Conservation (phyloP, 2,113 vertebrate species). For the Diglossa brunneiventris region DNA sequence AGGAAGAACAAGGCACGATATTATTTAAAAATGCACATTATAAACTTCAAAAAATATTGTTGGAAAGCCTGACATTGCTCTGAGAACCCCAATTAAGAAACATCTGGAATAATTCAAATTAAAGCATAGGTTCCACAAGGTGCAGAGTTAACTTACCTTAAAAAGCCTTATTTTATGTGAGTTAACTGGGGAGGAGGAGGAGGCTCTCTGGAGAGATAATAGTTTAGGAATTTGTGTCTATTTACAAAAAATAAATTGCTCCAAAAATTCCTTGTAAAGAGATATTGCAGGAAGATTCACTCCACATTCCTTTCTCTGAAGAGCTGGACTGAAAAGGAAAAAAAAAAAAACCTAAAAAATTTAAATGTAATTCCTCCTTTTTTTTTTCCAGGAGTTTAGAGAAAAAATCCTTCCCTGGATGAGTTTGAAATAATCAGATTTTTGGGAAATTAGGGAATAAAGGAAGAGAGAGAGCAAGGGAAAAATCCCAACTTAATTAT, state of each 20-base stretch:
- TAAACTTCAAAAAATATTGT: background rate
- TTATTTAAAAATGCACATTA: background rate
- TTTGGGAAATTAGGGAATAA: background rate
- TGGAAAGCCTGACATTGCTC: background rate
- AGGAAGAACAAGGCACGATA: background rate
- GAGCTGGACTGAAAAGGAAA: background rate
- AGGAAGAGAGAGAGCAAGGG: background rate
- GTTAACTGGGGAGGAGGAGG: background rate
- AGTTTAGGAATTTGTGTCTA: background rate
- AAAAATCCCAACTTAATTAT: background rate
- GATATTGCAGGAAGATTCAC: background rate
- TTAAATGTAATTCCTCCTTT: background rate
- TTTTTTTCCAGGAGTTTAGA: background rate
- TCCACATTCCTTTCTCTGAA: background rate
- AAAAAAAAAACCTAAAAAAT: background rate
- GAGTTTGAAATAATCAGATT: background rate
- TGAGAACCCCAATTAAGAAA: background rate
- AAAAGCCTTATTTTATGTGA: background rate
- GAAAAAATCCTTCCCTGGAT: background rate
- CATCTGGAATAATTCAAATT: background rate
- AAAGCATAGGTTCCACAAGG: background rate
- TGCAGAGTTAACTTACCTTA: background rate
- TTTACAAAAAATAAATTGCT: background rate
- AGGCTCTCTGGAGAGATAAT: background rate
- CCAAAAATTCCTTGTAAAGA: background rate